Conservation (phyloP, 2,113 vertebrate genomes). For the Menidia beryllina region DNA sequence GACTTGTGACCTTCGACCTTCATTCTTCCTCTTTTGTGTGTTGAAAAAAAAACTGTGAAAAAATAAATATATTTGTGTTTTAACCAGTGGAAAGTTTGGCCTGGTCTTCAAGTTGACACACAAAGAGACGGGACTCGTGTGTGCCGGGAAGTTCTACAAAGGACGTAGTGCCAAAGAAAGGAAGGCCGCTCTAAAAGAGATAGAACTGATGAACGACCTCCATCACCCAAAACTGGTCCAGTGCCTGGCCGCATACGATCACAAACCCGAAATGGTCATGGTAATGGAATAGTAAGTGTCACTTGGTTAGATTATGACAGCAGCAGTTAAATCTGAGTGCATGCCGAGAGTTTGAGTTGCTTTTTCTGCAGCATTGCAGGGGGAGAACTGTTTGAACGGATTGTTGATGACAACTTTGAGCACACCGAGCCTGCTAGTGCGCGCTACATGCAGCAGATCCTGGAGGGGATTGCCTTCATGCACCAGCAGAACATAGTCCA, state of each 20-base stretch:
- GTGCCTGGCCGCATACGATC: constrained; percentile 87
- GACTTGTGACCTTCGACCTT: neutral
- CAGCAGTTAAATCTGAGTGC: neutral
- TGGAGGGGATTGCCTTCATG: constrained; percentile 89
- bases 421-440: constrained; percentile 90
- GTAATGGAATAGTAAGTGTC: constrained; percentile 91
- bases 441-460: constrained; percentile 91
- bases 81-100: constrained; percentile 87
- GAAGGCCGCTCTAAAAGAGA: constrained; percentile 80
- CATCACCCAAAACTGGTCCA: constrained; percentile 88
- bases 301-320: neutral
- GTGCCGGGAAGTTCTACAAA: constrained; percentile 89
- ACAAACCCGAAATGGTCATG: constrained; percentile 85
- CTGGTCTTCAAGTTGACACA: constrained; percentile 85
- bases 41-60: neutral
- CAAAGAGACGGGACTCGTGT: constrained; percentile 79
- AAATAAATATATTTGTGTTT: neutral
- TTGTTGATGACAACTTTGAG: constrained; percentile 91
- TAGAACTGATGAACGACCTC: constrained; percentile 89
- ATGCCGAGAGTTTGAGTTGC: neutral
- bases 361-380: constrained; percentile 87
- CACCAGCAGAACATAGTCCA: constrained; percentile 94
- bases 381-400: constrained; percentile 95
- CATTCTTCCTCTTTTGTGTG: neutral
- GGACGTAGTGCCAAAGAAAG: constrained; percentile 81